A percentile compares a stretch with the other conserved stretches of the same genome.
Conservation (phyloP, 2,113 vertebrate species). For the Prietella phreatophila region DNA sequence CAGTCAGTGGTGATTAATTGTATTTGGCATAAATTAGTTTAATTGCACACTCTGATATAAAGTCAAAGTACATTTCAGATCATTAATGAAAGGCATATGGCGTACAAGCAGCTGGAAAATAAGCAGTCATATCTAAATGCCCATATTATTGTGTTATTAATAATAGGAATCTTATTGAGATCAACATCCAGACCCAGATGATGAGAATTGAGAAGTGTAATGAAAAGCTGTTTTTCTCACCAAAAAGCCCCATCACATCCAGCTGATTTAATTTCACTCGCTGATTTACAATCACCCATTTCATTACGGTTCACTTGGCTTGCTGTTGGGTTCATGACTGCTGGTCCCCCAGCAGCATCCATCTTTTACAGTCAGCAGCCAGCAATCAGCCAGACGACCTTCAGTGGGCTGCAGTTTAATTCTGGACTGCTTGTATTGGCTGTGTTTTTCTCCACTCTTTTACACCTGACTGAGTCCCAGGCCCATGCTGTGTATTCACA, state of each 20-base stretch:
- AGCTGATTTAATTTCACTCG: conserved; percentile 5
- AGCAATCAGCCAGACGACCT: conserved; percentile 42
- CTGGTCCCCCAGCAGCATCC: conserved; percentile 27
- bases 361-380: conserved; percentile 35
- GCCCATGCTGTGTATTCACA: conserved; percentile 30
- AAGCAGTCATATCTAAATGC: not conserved
- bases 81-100: not conserved
- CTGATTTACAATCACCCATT: conserved; percentile 36
- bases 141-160: not conserved
- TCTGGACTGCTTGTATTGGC: conserved; percentile 10
- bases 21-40: not conserved
- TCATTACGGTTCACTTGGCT: conserved; percentile 16
- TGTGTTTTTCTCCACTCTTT: conserved; percentile 31
- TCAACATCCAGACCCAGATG: not conserved
- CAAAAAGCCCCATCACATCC: not conserved
- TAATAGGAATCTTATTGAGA: not conserved
- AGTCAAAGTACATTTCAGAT: not conserved
- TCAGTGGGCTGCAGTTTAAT: conserved; percentile 23
- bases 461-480: conserved; percentile 27
- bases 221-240: not conserved
- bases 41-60: not conserved
- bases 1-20: not conserved
- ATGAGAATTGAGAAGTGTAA: not conserved
- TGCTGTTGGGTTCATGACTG: conserved; percentile 1
- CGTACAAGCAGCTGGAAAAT: not conserved